Conservation (phyloP, 2,888 invertebrate genomes). For the Osmoderma eremita region DNA sequence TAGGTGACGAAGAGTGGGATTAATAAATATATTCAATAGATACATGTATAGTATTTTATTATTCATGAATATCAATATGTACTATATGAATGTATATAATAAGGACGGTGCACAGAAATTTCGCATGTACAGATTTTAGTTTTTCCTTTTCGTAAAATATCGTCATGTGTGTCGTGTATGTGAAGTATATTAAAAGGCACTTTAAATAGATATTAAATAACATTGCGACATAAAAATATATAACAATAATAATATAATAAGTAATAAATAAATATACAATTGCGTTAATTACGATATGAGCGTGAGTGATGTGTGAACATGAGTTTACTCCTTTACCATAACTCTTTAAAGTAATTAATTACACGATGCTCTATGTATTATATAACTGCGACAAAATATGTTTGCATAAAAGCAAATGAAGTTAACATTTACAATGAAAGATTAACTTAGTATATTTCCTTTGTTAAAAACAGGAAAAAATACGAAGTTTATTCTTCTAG, state of each 20-base stretch:
- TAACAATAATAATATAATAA: constrained; percentile 30
- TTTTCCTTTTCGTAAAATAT: constrained; percentile 37
- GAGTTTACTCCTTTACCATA: too few relatives aligned
- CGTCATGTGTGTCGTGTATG: constrained; percentile 18
- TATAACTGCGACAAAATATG: too few relatives aligned
- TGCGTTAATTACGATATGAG: constrained; percentile 23
- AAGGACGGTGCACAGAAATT: constrained; percentile 45
- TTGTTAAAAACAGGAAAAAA: constrained; percentile 8
- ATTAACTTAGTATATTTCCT: neutral
- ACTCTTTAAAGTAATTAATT: too few relatives aligned
- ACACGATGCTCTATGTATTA: too few relatives aligned
- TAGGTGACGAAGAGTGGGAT: too few relatives aligned
- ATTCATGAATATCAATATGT: constrained; percentile 43
- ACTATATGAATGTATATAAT: constrained; percentile 34
- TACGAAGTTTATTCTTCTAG: constrained; percentile 5
- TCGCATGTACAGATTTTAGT: constrained; percentile 37
- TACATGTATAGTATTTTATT: constrained; percentile 40
- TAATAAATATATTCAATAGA: constrained; percentile 14
- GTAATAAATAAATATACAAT: constrained; percentile 32
- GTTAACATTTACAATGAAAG: too few relatives aligned
- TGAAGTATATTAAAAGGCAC: constrained; percentile 45
- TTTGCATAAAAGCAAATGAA: too few relatives aligned
- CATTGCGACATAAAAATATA: constrained; percentile 36
- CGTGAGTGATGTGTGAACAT: constrained; percentile 22
- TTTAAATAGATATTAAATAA: constrained; percentile 44